Evolutionary conservation across 1,140 invertebrate genomes (phyloP), one percentile per base, ranked within the genome.

Genomic region (Aphaenogaster rudis): DNA sequence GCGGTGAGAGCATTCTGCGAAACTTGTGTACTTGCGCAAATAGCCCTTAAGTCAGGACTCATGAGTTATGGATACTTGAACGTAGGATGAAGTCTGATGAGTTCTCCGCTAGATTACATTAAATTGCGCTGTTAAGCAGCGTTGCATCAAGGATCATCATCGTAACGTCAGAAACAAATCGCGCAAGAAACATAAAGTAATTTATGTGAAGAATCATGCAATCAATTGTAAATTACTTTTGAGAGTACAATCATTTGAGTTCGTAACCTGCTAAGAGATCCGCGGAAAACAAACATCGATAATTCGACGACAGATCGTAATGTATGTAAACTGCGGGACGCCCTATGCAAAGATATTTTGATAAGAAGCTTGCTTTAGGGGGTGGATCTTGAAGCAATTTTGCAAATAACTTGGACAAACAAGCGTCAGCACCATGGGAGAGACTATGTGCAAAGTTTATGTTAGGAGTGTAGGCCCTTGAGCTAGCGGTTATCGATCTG

Each of bases 401-500:
- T 59, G 52, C 52, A 84, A 84, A 50, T 74, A 76, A 39, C 45
- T 76, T 39, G 33, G 59, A 9, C 50, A 57, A n/a, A 33, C 50
- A 39, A 42, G 17, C 57, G 52, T 84, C 80, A 84, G n/a, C 80
- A 33, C 8, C 42, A 21, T 1, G 36, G 11, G n/a, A 76, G 69
- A n/a, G 80, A 76, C 54, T 74, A 50, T 39, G 33, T 17, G 11
- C 39, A 1, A 84, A 84, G 80, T 84, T 84, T 84, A 84, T 84
- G 69, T 74, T 76, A 36, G 69, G 33, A 54, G 33, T 76, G 67
- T 81, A 89, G 69, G 74, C 74, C 21, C 71, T 48, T 36, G 45
- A 71, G 54, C 33, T 13, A 48, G 48, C 52, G 66, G 57, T 89
- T 89, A 84, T 89, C 54, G 85, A 89, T 84, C 72, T 50, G 21